Evolutionary conservation across 2,888 invertebrate species (phyloP).

Genomic region (Eulithis prunata): DNA sequence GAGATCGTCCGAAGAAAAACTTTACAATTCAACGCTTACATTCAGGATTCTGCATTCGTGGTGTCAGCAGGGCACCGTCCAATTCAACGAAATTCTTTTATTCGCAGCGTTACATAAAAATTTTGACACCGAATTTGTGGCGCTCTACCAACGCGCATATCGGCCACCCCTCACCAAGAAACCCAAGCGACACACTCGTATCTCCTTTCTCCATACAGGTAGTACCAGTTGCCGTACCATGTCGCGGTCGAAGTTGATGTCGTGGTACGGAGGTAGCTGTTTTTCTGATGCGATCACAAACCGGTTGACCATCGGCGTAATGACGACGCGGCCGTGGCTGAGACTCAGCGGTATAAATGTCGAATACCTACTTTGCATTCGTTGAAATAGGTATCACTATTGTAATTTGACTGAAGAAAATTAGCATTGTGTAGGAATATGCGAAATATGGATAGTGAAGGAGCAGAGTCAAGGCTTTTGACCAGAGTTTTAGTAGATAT

Average conservation of each 20-base stretch:
- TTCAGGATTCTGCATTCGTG: conserved; percentile 1
- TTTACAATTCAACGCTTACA: neutral
- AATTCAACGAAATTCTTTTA: conserved; percentile 44
- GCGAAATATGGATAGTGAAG: conserved; percentile 35
- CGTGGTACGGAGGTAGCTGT: conserved; percentile 74
- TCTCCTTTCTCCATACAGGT: conserved; percentile 26
- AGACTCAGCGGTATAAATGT: conserved; percentile 64
- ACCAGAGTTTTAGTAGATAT: conserved; percentile 21
- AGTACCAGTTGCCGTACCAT: conserved; percentile 15
- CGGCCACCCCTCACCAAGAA: conserved; percentile 66
- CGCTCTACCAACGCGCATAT: conserved; percentile 67
- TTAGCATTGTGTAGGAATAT: conserved; percentile 40
- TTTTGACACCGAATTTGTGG: conserved; percentile 73
- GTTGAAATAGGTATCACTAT: conserved; percentile 56
- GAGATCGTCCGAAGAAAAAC: neutral
- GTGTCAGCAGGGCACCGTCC: conserved; percentile 29
- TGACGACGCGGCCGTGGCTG: conserved; percentile 62
- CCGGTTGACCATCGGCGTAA: conserved; percentile 80
- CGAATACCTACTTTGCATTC: conserved; percentile 72
- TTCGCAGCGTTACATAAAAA: conserved; percentile 69
- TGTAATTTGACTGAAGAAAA: conserved; percentile 43
- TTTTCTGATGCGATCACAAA: conserved; percentile 82
- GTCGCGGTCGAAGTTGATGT: conserved; percentile 34
- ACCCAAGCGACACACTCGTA: conserved; percentile 27
- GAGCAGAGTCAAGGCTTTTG: conserved; percentile 11